Conservation (phyloP, 2,113 vertebrate species). For the Eleginops maclovinus region DNA sequence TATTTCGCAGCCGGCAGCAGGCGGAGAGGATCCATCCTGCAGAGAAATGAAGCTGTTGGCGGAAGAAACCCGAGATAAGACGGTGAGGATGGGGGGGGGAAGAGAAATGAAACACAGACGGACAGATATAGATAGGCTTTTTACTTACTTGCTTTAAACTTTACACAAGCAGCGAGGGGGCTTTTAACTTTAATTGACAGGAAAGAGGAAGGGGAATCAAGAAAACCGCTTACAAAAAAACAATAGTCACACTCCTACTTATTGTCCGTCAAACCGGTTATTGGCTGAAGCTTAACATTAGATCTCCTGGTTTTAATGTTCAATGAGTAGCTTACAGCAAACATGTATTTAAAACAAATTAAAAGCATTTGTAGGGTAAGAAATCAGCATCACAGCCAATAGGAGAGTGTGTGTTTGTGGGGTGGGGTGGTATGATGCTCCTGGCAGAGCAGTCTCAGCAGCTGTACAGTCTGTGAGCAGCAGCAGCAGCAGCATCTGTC, state of each 20-base stretch:
- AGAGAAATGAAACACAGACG: constrained; percentile 20
- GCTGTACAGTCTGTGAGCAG: constrained; percentile 59
- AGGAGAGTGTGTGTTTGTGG: neutral
- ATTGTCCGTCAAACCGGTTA: too few species aligned
- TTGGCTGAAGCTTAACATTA: too few species aligned
- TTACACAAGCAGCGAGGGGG: neutral
- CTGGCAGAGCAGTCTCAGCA: constrained; percentile 57
- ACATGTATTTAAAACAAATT: too few species aligned
- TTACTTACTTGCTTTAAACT: constrained; percentile 28
- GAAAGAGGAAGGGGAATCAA: constrained; percentile 5
- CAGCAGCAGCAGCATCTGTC: constrained; percentile 68
- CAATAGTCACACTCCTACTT: too few species aligned
- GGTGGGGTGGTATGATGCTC: constrained; percentile 29
- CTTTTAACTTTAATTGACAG: constrained; percentile 25
- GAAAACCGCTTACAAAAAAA: too few species aligned
- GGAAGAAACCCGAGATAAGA: constrained; percentile 58
- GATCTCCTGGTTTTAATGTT: too few species aligned
- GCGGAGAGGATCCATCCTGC: constrained; percentile 53
- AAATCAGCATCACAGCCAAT: constrained; percentile 15
- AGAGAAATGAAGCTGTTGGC: constrained; percentile 60
- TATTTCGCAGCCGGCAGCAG: constrained; percentile 66
- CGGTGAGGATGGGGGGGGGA: neutral
- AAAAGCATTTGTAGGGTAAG: constrained; percentile 1
- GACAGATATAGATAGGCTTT: constrained; percentile 15
- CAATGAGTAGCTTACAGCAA: too few species aligned